Evolutionary conservation across 2,113 vertebrate species (phyloP), one percentile per base, ranked within the genome.

Genomic region (Trinectes maculatus): DNA sequence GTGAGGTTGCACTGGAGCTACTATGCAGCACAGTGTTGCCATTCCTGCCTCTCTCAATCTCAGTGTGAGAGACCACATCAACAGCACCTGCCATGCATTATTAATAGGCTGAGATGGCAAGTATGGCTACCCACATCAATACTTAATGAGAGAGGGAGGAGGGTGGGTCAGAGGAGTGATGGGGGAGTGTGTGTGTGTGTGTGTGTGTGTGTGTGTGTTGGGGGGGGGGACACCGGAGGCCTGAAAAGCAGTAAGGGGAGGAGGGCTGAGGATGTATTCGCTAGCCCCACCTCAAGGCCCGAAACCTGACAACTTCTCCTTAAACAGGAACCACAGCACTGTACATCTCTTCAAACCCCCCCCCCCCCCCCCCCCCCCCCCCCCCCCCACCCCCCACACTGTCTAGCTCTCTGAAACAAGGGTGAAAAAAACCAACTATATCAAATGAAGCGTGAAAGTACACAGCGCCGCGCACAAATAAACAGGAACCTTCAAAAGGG

Each of bases 61-160:
- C 96, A 96, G 96, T 95, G 95, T 95, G 96, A 95, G 95, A 95
- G 95, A 96, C 95, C 95, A 95, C 93, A 94, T 94, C 95, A 96
- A 96, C 94, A 94, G 95, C 95, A 95, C 93, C 94, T 95, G 90
- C 92, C 93, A 97, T 98, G 94, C 95, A 98, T 97, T 95, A 97
- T 98, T 98, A 95, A 98, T 93, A 94, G 93, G 93, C 94, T 95
- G 95, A 96, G 96, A 98, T 95, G 95, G 96, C 96, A 98, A 97
- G 96, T 97, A 96, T 96, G 96, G 96, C 88, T 90, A 88, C 88
- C 88, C 77, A 64, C 87, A 92, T 92, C 84, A 90, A 91, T 91
- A 89, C 84, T 92, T 90, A 87, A 90, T 91, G 87, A 91, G 78
- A 76, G 80, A 71, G 77, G 79, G 63, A 49, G 76, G 72, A 15